Conservation (phyloP, 2,797 vertebrate genomes). For the Periparus ater region DNA sequence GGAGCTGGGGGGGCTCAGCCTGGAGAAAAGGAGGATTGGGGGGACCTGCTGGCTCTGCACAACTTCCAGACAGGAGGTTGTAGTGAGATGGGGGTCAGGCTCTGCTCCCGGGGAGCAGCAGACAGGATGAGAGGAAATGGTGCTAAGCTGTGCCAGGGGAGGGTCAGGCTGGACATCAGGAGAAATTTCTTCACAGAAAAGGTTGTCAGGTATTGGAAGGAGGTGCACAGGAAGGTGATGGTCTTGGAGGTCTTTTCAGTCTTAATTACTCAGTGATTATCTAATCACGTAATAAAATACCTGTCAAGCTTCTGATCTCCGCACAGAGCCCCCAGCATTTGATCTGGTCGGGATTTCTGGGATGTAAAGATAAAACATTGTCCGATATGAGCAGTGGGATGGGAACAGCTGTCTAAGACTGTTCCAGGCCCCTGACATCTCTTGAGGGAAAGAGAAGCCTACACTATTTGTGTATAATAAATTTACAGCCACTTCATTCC, state of each 20-base stretch:
- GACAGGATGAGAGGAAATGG: background rate
- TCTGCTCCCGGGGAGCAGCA: background rate
- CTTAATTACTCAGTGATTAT: background rate
- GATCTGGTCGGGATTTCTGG: background rate
- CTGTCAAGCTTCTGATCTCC: background rate
- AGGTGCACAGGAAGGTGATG: background rate
- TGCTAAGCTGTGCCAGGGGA: background rate
- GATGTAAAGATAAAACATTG: background rate
- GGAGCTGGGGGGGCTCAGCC: accelerated
- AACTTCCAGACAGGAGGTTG: background rate
- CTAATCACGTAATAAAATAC: background rate
- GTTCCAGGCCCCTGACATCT: background rate
- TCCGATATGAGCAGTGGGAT: background rate
- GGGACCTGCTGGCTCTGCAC: background rate
- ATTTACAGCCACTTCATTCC: background rate
- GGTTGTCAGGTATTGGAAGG: background rate
- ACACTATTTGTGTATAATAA: background rate
- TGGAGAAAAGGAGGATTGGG: background rate
- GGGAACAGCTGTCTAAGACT: background rate
- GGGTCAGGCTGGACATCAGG: background rate
- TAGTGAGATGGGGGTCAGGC: accelerated
- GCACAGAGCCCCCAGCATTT: background rate
- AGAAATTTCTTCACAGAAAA: background rate
- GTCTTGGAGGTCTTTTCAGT: background rate
- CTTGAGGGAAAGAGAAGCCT: background rate